Evolutionary conservation across 2,797 vertebrate genomes (phyloP), one percentile per base, ranked within the genome.

Genomic region (Spea hammondii): DNA sequence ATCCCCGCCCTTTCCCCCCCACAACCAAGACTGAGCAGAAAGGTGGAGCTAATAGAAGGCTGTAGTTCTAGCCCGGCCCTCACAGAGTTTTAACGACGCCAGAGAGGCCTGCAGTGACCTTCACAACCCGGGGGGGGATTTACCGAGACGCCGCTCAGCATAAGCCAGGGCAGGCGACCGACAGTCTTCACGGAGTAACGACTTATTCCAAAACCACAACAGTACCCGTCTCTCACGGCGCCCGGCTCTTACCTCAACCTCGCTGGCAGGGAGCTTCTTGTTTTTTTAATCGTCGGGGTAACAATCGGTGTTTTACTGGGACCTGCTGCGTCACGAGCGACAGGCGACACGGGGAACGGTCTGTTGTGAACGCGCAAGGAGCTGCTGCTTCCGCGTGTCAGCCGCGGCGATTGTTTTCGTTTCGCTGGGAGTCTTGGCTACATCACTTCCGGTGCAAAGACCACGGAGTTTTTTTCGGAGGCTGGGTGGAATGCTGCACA

Each of bases 381-480:
- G 51, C 50, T 7, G 13, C 4, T 3, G 62, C 74, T 77, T 81
- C 79, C 74, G 79, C 74, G 74, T 81, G 54, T 57, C 67, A 68
- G 32, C 47, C 57, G 0, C 32, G 4, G 47, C 45, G 59, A 66
- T 72, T 81, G 74, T 81, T 81, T 81, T 81, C 74, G 50, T 76
- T 77, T 64, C 68, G n/a, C 14, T 49, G 12, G 9, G 66, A 47
- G 53, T 50, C n/a, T n/a, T 60, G 45, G 0, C 6, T n/a, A 8
- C 57, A 72, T 75, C 79, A 81, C 74, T 81, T 81, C 79, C 79
- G 74, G 69, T 65, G 14, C 6, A 46, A 17, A 7, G 51, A 53
- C 10, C 10, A 53, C 0, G 9, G 5, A 14, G 59, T n/a, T 32
- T 32, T 32, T 32, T 3, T 32, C 1, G 55, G 13, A 5, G 59